A percentile compares a stretch with the other conserved stretches of the same genome.
Evolutionary conservation across 2,888 invertebrate species (phyloP).

Genomic region (Theodoxus fluviatilis): DNA sequence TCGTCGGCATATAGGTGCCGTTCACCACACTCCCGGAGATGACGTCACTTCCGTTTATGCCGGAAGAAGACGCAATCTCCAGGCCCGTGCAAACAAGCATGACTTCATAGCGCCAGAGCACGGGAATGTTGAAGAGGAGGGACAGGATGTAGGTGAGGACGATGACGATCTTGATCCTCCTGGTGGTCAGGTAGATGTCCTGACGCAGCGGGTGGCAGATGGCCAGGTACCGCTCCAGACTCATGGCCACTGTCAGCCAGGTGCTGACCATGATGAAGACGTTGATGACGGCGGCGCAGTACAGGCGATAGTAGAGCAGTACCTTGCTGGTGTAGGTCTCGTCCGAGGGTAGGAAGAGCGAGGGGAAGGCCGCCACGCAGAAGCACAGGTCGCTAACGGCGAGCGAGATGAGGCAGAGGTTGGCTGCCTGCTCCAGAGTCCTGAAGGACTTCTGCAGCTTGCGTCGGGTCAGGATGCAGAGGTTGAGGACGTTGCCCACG

Average conservation of each 20-base stretch:
- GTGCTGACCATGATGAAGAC: conserved; percentile 74
- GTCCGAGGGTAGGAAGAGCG: conserved; percentile 48
- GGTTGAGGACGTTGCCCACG: conserved; percentile 79
- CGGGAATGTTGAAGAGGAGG: conserved; percentile 75
- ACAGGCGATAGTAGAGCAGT: conserved; percentile 51
- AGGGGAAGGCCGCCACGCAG: conserved; percentile 70
- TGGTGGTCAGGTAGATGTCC: conserved; percentile 73
- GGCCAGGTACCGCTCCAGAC: conserved; percentile 78
- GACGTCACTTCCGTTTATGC: no score
- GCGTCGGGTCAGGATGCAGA: conserved; percentile 77
- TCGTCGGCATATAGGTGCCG: conserved; percentile 2
- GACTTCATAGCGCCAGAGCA: conserved; percentile 53
- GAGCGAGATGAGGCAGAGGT: conserved; percentile 77
- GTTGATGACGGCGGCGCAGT: conserved; percentile 56
- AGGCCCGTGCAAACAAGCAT: conserved; percentile 26
- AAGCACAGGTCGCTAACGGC: conserved; percentile 78
- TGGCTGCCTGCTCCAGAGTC: conserved; percentile 81
- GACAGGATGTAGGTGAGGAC: conserved; percentile 74
- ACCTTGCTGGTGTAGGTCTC: conserved; percentile 71
- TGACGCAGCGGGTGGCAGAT: conserved; percentile 78
- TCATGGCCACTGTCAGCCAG: conserved; percentile 78
- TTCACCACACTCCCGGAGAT: no score
- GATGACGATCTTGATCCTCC: conserved; percentile 71
- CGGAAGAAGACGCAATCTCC: no score
- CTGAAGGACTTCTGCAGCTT: conserved; percentile 65